Conservation (phyloP, 2,888 invertebrate genomes). For the Odontocerum albicorne region DNA sequence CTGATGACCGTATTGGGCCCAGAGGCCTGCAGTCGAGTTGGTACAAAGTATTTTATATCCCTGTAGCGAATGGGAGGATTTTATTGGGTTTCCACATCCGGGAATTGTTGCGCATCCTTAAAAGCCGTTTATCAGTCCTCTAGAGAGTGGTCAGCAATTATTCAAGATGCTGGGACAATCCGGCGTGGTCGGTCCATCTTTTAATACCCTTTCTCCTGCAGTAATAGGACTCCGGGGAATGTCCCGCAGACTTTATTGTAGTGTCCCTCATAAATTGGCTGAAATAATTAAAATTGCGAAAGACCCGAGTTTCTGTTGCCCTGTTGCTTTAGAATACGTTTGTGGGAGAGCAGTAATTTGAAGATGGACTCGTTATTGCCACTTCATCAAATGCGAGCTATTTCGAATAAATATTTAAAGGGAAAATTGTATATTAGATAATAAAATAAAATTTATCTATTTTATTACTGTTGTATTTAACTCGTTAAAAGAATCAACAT, state of each 20-base stretch:
- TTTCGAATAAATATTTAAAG: too few relatives aligned
- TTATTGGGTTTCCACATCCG: constrained; percentile 16
- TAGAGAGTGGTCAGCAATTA: constrained; percentile 28
- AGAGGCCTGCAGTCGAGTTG: too few relatives aligned
- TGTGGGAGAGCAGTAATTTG: too few relatives aligned
- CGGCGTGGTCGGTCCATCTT: constrained; percentile 1
- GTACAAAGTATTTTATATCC: constrained; percentile 7
- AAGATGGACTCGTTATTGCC: too few relatives aligned
- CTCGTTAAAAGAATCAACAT: too few relatives aligned
- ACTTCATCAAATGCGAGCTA: too few relatives aligned
- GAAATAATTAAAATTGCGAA: constrained; percentile 36
- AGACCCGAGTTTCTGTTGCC: too few relatives aligned
- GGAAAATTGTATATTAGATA: too few relatives aligned
- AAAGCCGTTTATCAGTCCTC: constrained; percentile 27
- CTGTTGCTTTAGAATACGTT: too few relatives aligned
- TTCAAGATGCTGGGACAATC: constrained; percentile 22
- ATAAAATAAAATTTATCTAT: too few relatives aligned
- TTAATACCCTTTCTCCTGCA: constrained; percentile 3
- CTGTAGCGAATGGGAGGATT: constrained; percentile 9
- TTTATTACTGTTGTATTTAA: too few relatives aligned
- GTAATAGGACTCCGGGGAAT: constrained; percentile 19
- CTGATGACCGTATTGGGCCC: too few relatives aligned
- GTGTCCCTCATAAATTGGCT: constrained; percentile 33
- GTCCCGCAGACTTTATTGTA: constrained; percentile 27
- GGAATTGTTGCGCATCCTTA: constrained; percentile 21